Base-by-base conservation (phyloP, 2,797 vertebrate genomes). In the Pantherophis vulpinus region DNA sequence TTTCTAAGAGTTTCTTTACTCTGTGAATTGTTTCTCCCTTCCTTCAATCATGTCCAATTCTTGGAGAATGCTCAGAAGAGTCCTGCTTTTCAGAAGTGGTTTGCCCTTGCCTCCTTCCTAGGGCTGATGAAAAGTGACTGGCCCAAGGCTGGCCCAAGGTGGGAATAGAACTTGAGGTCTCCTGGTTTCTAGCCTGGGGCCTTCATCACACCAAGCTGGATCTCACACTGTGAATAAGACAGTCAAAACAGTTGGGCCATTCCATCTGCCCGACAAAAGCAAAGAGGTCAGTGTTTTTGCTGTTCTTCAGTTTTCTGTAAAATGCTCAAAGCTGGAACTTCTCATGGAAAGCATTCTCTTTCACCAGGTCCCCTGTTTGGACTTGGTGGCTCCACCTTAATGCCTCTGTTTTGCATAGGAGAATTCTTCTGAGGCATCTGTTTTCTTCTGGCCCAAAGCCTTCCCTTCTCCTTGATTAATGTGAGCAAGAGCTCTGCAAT, bases 391-490 rank as follows among this genome's bases (percentile, higher is more conserved):
- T 42, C 32, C 8, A 61, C 29, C 47, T 29, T 63, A 16, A n/a
- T 13, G 16, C 47, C 86, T 2, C 70, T 83, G 56, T n/a, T 27
- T 54, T 89, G 95, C 87, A 55, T 4, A 0, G 56, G 74, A n/a
- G 2, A 2, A 55, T 54, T 94, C 91, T 92, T 93, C 94, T 70
- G 42, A 12, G 14, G 59, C 47, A 23, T 32, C 58, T 42, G 8
- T 93, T 92, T 92, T 91, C 93, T 83, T 93, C 91, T 94, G 74
- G 23, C 66, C 86, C 94, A 94, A 94, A 92, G 93, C 93, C 60
- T 61, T 92, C 94, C 94, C 95, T 95, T 20, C 66, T 90, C 92
- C 93, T 95, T 96, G 95, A 95, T 96, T 94, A 94, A 93, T 95
- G 90, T 83, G 60, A 10, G 56, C 88, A 5, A 54, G 5, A 59